These are phyloP conservation scores for Drosophila sp. DNA, from an alignment of 1,140 invertebrate genomes.

Conservation along the genomic window DNA sequence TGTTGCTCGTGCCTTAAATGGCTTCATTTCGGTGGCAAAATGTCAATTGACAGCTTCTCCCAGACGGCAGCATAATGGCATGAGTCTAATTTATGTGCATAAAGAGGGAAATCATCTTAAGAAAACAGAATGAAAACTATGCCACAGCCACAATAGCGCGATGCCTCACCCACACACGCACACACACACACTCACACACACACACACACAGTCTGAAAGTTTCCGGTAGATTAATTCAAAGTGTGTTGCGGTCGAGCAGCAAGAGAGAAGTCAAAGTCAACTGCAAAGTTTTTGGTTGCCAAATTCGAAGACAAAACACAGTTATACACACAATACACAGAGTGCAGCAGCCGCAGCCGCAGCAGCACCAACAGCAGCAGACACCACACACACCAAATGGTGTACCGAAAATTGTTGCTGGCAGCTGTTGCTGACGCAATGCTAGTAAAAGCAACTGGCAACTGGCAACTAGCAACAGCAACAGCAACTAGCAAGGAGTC, in stretches of 20 bases:
- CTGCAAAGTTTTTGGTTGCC: conserved; percentile 54
- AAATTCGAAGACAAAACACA: conserved; percentile 61
- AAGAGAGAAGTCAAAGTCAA: conserved; percentile 47
- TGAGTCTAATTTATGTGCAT: conserved; percentile 56
- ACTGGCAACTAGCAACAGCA: conserved; percentile 15
- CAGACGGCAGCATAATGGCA: conserved; percentile 24
- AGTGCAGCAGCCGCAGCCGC: conserved; percentile 17
- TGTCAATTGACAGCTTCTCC: conserved; percentile 68
- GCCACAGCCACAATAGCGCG: neutral
- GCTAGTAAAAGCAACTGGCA: conserved; percentile 5
- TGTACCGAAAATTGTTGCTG: conserved; percentile 52
- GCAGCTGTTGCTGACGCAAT: conserved; percentile 53
- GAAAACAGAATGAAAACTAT: conserved; percentile 61
- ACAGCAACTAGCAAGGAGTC: conserved; percentile 27
- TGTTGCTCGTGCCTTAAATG: conserved; percentile 54
- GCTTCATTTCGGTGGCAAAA: conserved; percentile 68
- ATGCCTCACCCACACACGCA: conserved; percentile 23
- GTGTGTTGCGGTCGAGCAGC: conserved; percentile 59
- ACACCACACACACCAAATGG: conserved; percentile 37
- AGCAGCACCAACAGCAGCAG: neutral
- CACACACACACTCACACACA: conserved; percentile 1
- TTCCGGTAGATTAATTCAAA: conserved; percentile 77
- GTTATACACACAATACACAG: conserved; percentile 24
- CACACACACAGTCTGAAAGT: conserved; percentile 37
- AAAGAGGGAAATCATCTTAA: conserved; percentile 25